A percentile compares a stretch with the other conserved stretches of the same genome.
phyloP scores from a whole-genome alignment of 1,140 invertebrate genomes.

The Coenobita brevimanus region DNA sequence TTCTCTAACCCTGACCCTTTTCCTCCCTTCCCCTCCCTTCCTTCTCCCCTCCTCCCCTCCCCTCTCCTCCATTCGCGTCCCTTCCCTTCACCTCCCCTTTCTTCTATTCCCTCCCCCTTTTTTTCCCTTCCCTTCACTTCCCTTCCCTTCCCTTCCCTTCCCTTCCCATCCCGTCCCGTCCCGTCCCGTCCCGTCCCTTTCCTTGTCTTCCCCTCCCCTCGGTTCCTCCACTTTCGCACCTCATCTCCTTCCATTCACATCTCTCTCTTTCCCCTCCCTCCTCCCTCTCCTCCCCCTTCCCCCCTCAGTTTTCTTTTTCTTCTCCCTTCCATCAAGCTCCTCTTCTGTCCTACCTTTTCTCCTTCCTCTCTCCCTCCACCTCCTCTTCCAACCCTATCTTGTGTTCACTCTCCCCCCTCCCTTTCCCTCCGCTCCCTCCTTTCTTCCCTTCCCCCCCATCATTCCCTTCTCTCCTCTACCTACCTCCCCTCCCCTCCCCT shows the following conservation, averaged over 20 bases:
- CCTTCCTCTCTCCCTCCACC: not conserved
- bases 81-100: not conserved
- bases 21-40: no score
- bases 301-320: not conserved
- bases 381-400: not conserved
- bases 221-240: not conserved
- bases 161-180: not conserved
- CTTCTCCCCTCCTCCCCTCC: not conserved
- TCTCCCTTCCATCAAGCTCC: not conserved
- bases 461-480: not conserved
- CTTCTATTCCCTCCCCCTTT: not conserved
- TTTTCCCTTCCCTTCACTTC: not conserved
- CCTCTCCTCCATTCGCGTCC: not conserved
- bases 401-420: no score
- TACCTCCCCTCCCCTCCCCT: not conserved
- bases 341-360: not conserved
- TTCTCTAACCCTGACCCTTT: no score
- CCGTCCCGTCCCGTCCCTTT: not conserved
- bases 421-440: no score
- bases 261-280: no score
- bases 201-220: not conserved
- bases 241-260: not conserved
- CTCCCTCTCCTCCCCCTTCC: not conserved
- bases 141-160: not conserved
- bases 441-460: not conserved